phyloP scores from a whole-genome alignment of 1,140 invertebrate genomes.

The Sitobion miscanthi region DNA sequence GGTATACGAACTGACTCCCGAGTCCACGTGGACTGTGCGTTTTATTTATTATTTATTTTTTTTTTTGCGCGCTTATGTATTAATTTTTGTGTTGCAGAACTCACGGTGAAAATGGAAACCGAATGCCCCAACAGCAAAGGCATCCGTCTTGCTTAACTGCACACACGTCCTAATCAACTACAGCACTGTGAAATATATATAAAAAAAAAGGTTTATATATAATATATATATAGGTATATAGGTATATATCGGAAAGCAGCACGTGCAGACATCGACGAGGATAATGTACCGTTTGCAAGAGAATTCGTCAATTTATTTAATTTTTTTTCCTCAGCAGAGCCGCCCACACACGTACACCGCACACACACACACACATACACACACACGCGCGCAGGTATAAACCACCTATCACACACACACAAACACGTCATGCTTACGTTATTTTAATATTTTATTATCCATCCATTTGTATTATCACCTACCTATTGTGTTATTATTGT shows the following conservation, averaged over 20 bases:
- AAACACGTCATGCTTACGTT: not conserved
- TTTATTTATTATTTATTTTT: not conserved
- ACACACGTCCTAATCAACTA: not conserved
- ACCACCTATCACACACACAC: too few relatives aligned
- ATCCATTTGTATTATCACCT: not conserved
- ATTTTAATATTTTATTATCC: not conserved
- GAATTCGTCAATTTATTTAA: not conserved
- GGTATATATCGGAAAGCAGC: not conserved
- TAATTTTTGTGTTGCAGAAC: slow-evolving; percentile 33
- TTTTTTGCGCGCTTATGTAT: not conserved
- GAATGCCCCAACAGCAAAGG: slow-evolving; percentile 49
- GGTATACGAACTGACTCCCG: not conserved
- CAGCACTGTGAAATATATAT: slow-evolving; percentile 16
- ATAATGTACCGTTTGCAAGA: not conserved
- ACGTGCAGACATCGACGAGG: not conserved
- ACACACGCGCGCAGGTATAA: not conserved
- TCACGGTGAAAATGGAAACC: not conserved
- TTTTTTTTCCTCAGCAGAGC: not conserved
- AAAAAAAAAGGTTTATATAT: not conserved
- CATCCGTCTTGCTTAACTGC: slow-evolving; percentile 47
- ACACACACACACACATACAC: not conserved
- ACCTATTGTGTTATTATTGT: not conserved
- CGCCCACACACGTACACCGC: not conserved
- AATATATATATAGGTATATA: not conserved
- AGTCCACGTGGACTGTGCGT: not conserved